Percentiles rank a stretch among this genome's conserved stretches.
Conservation (phyloP, 2,888 invertebrate genomes). For the Pecten maximus region DNA sequence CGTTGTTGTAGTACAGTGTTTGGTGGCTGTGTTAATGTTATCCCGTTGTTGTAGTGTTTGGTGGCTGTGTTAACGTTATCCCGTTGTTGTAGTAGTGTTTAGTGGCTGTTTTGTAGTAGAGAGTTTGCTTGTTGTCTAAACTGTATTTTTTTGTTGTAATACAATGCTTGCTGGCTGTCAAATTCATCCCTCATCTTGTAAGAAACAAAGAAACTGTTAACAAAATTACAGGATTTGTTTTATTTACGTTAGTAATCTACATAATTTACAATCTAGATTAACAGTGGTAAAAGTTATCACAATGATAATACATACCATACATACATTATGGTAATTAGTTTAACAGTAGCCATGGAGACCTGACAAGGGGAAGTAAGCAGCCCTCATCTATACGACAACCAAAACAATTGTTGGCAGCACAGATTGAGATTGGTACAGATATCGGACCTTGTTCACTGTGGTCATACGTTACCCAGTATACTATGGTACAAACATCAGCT, state of each 20-base stretch:
- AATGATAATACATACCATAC: constrained; percentile 20
- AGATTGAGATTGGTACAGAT: not conserved
- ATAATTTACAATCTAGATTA: constrained; percentile 31
- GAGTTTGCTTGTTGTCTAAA: too few species aligned
- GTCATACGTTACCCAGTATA: too few species aligned
- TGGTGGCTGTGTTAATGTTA: too few species aligned
- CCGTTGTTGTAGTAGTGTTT: too few species aligned
- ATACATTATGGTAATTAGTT: constrained; percentile 19
- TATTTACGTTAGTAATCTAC: constrained; percentile 29
- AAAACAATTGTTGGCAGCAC: not conserved
- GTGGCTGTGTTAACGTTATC: too few species aligned
- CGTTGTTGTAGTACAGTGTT: too few species aligned
- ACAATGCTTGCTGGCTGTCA: not conserved
- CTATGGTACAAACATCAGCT: too few species aligned
- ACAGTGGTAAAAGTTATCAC: constrained; percentile 29
- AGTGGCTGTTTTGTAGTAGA: too few species aligned
- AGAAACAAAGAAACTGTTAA: constrained; percentile 5
- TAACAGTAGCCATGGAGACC: constrained; percentile 8
- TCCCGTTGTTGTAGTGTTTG: too few species aligned
- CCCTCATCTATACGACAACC: not conserved
- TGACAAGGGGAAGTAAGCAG: not conserved
- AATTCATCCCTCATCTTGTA: not conserved
- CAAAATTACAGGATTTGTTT: constrained; percentile 28
- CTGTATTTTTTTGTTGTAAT: not conserved
- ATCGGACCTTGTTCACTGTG: not conserved